These are phyloP conservation scores for Lasiurus borealis DNA, from an alignment of 2,113 vertebrate genomes.

Conservation along the genomic window DNA sequence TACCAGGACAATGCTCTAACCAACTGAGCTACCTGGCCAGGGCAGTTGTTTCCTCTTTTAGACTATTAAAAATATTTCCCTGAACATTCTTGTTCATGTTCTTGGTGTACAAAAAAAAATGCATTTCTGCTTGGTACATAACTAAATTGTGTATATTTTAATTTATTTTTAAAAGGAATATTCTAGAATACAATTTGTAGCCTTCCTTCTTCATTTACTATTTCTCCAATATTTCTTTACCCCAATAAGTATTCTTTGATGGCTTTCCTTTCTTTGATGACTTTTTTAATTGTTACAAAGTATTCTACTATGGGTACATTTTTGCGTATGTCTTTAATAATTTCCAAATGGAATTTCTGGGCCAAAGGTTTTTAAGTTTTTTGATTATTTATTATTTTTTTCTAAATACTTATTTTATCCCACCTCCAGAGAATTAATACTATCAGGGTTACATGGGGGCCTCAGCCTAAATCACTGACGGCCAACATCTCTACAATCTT, in stretches of 20 bases:
- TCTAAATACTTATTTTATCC: not conserved
- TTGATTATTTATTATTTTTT: not conserved
- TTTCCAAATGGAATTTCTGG: not conserved
- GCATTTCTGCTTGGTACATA: not conserved
- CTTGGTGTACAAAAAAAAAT: not conserved
- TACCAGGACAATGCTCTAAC: not conserved
- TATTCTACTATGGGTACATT: not conserved
- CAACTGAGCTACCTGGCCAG: not conserved
- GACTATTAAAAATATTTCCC: not conserved
- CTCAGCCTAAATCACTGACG: not conserved
- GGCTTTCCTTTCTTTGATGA: not conserved
- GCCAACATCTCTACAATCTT: not conserved
- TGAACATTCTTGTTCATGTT: not conserved
- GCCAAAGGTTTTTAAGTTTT: not conserved
- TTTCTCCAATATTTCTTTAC: slow-evolving; percentile 12
- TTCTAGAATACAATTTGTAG: not conserved
- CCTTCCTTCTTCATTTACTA: not conserved
- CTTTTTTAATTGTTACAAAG: not conserved
- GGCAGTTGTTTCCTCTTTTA: not conserved
- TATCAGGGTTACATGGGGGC: not conserved
- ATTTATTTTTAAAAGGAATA: not conserved
- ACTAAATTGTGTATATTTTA: not conserved
- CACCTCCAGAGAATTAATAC: not conserved
- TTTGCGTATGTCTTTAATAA: not conserved
- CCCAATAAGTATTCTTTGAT: not conserved